Percentiles rank a stretch among this genome's conserved stretches.
Evolutionary conservation across 2,888 invertebrate species (phyloP).

Genomic region (Rotaria magnacalcarata): DNA sequence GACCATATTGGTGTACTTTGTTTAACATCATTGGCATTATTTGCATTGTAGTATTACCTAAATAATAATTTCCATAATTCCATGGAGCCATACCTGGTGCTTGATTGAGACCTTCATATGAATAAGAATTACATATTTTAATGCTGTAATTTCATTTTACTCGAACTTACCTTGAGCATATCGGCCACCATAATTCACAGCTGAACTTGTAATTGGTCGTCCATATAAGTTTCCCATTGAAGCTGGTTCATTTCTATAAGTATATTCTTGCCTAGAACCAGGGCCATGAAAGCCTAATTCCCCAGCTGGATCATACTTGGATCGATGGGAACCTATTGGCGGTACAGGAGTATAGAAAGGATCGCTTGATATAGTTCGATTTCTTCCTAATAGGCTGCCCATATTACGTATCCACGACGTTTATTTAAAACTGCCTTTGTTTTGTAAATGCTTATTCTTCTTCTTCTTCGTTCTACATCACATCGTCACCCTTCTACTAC

Average conservation of each 20-base stretch:
- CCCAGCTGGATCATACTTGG: too few species aligned
- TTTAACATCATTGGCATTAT: background rate
- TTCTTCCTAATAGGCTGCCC: background rate
- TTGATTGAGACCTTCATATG: background rate
- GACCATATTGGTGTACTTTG: background rate
- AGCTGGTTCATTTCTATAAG: too few species aligned
- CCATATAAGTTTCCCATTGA: too few species aligned
- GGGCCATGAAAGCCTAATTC: too few species aligned
- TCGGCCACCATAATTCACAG: too few species aligned
- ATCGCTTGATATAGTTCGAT: background rate
- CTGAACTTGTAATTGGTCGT: too few species aligned
- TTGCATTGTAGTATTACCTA: background rate
- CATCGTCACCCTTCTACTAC: background rate
- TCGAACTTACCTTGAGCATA: too few species aligned
- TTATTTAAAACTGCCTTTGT: background rate
- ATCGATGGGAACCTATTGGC: background rate
- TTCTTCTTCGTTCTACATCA: background rate
- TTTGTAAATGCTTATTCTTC: too few species aligned
- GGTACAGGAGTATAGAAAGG: background rate
- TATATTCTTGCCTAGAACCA: too few species aligned
- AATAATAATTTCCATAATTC: conserved; percentile 17
- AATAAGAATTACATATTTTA: too few species aligned
- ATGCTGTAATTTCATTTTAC: too few species aligned
- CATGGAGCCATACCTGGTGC: background rate
- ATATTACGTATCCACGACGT: background rate